These are phyloP conservation scores for Dugesia japonica DNA, from an alignment of 2,888 invertebrate genomes.

Conservation along the genomic window DNA sequence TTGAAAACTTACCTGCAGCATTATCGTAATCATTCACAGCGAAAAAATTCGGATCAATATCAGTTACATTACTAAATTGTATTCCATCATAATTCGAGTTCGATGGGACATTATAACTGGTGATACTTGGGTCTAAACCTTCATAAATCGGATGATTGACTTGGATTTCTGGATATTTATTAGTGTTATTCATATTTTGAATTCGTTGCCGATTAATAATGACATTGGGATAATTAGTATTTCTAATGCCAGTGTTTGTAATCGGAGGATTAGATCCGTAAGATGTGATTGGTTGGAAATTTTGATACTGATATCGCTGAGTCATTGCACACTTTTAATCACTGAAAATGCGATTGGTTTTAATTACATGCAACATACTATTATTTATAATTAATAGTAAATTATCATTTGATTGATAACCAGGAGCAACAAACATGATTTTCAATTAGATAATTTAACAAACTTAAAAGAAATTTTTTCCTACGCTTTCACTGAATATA, in stretches of 20 bases:
- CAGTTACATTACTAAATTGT: background rate
- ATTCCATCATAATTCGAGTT: constrained; percentile 9
- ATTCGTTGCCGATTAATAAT: background rate
- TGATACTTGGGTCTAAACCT: background rate
- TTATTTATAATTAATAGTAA: no score
- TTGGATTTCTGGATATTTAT: background rate
- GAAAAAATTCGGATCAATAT: background rate
- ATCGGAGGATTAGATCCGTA: background rate
- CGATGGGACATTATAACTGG: background rate
- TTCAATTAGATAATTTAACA: no score
- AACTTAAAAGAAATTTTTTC: no score
- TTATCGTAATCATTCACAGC: background rate
- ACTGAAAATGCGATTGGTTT: background rate
- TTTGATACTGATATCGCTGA: constrained; percentile 6
- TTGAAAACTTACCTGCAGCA: background rate
- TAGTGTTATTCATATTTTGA: background rate
- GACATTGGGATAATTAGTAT: background rate
- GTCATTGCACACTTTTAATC: background rate
- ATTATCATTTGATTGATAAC: no score
- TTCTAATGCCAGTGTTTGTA: background rate
- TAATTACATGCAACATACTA: background rate
- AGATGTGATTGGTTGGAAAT: background rate
- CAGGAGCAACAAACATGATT: no score
- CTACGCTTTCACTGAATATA: no score
- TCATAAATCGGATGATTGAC: background rate